Evolutionary conservation across 2,888 invertebrate species (phyloP).

Genomic region (Lampropteryx suffumata): DNA sequence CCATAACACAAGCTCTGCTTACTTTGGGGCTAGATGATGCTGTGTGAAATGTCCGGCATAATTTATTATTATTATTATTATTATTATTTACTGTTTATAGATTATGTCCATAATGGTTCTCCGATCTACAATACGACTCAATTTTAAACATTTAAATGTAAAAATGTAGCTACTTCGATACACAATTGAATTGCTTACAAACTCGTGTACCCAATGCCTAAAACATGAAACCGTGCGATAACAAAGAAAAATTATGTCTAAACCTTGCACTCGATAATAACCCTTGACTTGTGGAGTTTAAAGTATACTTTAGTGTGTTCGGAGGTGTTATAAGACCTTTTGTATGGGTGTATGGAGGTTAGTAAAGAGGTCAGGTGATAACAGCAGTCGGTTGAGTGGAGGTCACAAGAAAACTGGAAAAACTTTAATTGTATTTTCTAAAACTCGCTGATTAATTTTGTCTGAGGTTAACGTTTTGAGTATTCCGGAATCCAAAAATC

Average conservation of each 20-base stretch:
- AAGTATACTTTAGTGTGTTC: constrained; percentile 36
- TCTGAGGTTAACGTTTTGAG: constrained; percentile 15
- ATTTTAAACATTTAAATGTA: constrained; percentile 23
- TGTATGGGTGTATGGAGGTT: constrained; percentile 43
- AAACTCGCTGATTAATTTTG: constrained; percentile 24
- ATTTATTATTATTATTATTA: no score
- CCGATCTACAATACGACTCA: constrained; percentile 7
- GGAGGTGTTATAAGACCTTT: constrained; percentile 42
- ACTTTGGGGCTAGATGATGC: no score
- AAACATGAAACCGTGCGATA: constrained; percentile 65
- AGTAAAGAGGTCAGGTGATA: constrained; percentile 79
- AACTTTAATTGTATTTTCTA: constrained; percentile 38
- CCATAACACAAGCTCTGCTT: no score
- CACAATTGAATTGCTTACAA: constrained; percentile 53
- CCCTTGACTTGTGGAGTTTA: constrained; percentile 34
- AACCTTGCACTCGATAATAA: constrained; percentile 33
- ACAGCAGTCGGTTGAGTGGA: constrained; percentile 56
- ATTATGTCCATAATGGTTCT: no score
- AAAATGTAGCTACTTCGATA: constrained; percentile 37
- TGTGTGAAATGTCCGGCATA: no score
- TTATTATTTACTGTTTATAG: no score
- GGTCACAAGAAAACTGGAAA: constrained; percentile 71
- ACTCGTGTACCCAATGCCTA: constrained; percentile 58
- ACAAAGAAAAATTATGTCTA: constrained; percentile 51
- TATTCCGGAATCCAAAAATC: background rate